Evolutionary conservation across 2,888 invertebrate genomes (phyloP).

Genomic region (Lordiphosa andalusiaca): DNA sequence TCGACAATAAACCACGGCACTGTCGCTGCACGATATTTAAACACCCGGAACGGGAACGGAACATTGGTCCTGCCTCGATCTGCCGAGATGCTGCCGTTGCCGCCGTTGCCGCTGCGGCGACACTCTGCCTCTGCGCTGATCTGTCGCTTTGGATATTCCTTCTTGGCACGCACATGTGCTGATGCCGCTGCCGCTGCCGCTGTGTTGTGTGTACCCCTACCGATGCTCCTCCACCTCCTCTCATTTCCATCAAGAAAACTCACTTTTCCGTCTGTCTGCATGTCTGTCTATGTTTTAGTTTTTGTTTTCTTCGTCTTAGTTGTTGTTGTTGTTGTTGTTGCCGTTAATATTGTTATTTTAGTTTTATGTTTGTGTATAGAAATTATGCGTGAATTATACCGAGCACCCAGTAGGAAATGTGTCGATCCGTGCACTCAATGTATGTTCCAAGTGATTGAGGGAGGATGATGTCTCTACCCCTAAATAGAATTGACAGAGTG

Average conservation of each 20-base stretch:
- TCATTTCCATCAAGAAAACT: conserved; percentile 23
- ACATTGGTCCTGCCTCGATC: conserved; percentile 30
- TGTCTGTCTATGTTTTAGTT: conserved; percentile 23
- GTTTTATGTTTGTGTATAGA: conserved; percentile 46
- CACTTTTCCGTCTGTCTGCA: conserved; percentile 35
- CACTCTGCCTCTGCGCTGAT: conserved; percentile 49
- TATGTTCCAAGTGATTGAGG: too few species aligned
- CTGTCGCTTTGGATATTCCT: conserved; percentile 40
- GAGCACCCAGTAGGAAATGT: conserved; percentile 38
- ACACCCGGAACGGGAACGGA: conserved; percentile 60
- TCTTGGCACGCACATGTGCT: conserved; percentile 58
- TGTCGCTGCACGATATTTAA: conserved; percentile 78
- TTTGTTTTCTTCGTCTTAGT: conserved; percentile 21
- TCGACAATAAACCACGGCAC: conserved; percentile 77
- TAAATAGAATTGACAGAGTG: too few species aligned
- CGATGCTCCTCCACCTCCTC: conserved; percentile 6
- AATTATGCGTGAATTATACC: conserved; percentile 41
- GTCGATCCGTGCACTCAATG: background rate
- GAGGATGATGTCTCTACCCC: too few species aligned
- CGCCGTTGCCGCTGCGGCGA: conserved; percentile 33
- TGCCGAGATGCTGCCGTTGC: conserved; percentile 14
- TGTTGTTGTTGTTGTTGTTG: conserved; percentile 26
- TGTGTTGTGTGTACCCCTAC: conserved; percentile 10
- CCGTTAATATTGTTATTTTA: conserved; percentile 43
- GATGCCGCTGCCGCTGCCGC: conserved; percentile 12